Evolutionary conservation across 2,113 vertebrate genomes (phyloP), one percentile per base, ranked within the genome.

Genomic region (Notothenia rossii): DNA sequence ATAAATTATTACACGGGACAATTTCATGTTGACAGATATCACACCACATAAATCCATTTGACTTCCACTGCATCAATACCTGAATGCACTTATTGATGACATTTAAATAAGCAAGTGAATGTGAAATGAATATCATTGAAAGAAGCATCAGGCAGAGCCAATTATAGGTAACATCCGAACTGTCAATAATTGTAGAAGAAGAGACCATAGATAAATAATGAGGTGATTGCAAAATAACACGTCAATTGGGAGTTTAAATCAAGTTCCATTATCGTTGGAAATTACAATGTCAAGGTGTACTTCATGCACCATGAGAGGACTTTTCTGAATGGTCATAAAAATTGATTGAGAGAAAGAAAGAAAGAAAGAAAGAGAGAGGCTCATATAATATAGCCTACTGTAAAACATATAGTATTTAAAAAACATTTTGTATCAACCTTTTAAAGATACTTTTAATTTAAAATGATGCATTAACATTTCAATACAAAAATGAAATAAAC

Each of bases 11-110:
- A 20, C 15, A 63, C 15, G 33, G 15, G 29, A n/a, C 10, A 25
- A 55, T 81, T 74, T 7, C 1, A 61, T 33, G 70, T 53, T 82
- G 60, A 62, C 50, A 73, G 29, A 51, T 54, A 60, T 71, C 25
- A 54, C 10, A 75, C 53, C 15, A 22, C 33, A 81, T 69, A 7
- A 55, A 62, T 74, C 7, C 10, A 14, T 62, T 25, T 22, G 40
- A 8, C 55, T 20, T 55, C 18, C 46, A 61, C 50, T 61, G 51
- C 10, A 43, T 50, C 64, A 53, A 8, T 51, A 43, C 40, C 17
- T 36, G 55, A n/a, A 29, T 69, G 64, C 11, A 36, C 36, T 68
- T 72, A 67, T 43, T 56, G 63, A 79, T 62, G 2, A 25, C 43
- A 53, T 13, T 29, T 43, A 6, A 49, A 75, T 46, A 49, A 75